Percentiles rank a stretch among this genome's conserved stretches.
Conservation (phyloP, 2,888 invertebrate species). For the Drosophila conformis region DNA sequence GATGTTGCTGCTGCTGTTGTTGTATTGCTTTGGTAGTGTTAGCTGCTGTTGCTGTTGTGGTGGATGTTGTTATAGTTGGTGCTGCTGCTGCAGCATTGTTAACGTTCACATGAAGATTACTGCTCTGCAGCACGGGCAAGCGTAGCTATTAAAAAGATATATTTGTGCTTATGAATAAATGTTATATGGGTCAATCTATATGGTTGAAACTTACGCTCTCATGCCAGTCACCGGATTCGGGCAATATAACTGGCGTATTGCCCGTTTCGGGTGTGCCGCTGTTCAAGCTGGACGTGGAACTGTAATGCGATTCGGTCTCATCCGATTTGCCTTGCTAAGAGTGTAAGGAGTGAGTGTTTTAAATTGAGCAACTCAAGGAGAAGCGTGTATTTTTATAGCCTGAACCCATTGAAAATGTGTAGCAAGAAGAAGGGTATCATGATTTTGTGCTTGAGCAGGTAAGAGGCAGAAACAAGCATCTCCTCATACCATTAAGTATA, state of each 20-base stretch:
- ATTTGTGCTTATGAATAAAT: neutral
- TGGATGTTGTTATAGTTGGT: slow-evolving; percentile 61
- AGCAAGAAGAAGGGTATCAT: neutral
- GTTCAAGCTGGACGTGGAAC: slow-evolving; percentile 88
- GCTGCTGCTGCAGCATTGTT: slow-evolving; percentile 46
- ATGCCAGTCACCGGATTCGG: slow-evolving; percentile 81
- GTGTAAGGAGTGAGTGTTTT: neutral
- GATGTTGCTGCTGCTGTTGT: slow-evolving; percentile 73
- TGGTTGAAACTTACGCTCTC: slow-evolving; percentile 77
- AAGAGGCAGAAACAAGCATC: neutral
- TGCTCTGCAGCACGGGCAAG: slow-evolving; percentile 77
- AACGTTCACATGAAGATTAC: slow-evolving; percentile 68
- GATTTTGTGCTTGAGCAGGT: too few species aligned
- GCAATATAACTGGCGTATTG: slow-evolving; percentile 67
- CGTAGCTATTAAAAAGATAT: slow-evolving; percentile 60
- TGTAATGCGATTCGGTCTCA: slow-evolving; percentile 87
- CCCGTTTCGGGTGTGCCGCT: slow-evolving; percentile 86
- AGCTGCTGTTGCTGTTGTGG: slow-evolving; percentile 57
- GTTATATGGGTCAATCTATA: neutral
- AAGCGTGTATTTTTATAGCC: neutral
- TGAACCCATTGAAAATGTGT: neutral
- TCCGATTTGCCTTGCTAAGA: slow-evolving; percentile 79
- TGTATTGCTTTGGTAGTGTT: slow-evolving; percentile 55
- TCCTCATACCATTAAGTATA: neutral
- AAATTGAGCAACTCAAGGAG: neutral